These are phyloP conservation scores for Sacculina carcini DNA, from an alignment of 2,888 invertebrate genomes.

Conservation along the genomic window DNA sequence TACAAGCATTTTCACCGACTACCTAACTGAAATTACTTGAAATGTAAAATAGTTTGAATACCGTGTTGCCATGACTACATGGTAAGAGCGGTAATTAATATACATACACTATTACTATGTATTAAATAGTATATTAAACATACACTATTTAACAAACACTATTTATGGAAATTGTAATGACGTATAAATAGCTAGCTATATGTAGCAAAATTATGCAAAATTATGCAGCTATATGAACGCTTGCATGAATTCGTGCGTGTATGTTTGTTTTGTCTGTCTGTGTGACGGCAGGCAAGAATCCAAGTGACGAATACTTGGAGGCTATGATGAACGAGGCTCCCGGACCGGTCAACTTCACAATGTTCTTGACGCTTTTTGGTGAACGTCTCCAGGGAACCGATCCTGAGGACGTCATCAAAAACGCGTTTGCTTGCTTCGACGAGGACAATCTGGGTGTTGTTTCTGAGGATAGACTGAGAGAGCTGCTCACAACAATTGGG, in stretches of 20 bases:
- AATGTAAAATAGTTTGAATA: no score
- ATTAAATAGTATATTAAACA: no score
- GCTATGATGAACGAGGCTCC: constrained; percentile 98
- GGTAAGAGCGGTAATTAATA: no score
- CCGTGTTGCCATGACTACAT: no score
- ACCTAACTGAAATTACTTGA: no score
- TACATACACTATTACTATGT: no score
- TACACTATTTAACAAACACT: no score
- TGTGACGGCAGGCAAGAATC: constrained; percentile 49
- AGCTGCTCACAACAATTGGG: constrained; percentile 89
- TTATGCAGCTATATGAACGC: not conserved
- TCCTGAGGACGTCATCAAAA: constrained; percentile 96
- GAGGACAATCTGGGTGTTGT: constrained; percentile 81
- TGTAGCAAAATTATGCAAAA: no score
- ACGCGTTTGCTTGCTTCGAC: constrained; percentile 97
- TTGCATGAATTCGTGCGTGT: not conserved
- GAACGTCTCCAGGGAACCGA: constrained; percentile 90
- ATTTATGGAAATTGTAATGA: no score
- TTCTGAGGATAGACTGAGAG: constrained; percentile 76
- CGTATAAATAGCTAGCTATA: no score
- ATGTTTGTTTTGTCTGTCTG: constrained; percentile 1
- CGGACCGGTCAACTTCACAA: constrained; percentile 95
- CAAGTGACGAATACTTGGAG: constrained; percentile 81
- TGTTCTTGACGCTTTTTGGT: constrained; percentile 95
- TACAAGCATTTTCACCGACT: no score